These are phyloP conservation scores for Blera fallax DNA, from an alignment of 2,888 invertebrate genomes.

Conservation along the genomic window DNA sequence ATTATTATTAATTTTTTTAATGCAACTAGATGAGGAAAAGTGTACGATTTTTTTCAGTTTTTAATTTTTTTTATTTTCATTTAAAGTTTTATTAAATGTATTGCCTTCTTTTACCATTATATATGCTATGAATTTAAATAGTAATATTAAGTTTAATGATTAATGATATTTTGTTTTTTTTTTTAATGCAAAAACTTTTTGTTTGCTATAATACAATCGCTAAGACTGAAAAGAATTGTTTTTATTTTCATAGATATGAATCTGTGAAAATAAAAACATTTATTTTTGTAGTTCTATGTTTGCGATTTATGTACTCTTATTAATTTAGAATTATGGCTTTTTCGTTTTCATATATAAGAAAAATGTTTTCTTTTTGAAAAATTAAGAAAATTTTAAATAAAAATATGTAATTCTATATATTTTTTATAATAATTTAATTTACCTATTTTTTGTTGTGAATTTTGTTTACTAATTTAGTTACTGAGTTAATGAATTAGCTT, in stretches of 20 bases:
- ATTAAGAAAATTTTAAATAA: slow-evolving; percentile 45
- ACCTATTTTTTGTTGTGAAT: slow-evolving; percentile 39
- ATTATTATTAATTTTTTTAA: slow-evolving; percentile 55
- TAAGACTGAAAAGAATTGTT: slow-evolving; percentile 25
- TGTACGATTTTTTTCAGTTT: slow-evolving; percentile 45
- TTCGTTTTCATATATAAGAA: slow-evolving; percentile 67
- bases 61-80: slow-evolving; percentile 53
- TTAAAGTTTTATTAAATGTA: slow-evolving; percentile 72
- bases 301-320: slow-evolving; percentile 73
- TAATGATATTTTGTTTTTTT: slow-evolving; percentile 62
- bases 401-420: slow-evolving; percentile 48
- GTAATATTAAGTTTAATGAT: slow-evolving; percentile 69
- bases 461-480: slow-evolving; percentile 21
- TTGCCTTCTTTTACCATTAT: slow-evolving; percentile 74
- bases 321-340: slow-evolving; percentile 76
- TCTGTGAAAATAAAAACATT: slow-evolving; percentile 26
- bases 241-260: slow-evolving; percentile 3
- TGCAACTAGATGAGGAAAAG: slow-evolving; percentile 71
- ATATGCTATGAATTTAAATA: slow-evolving; percentile 68
- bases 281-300: slow-evolving; percentile 30
- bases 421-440: slow-evolving; percentile 51
- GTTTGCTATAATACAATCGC: slow-evolving; percentile 62
- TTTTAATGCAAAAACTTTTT: slow-evolving; percentile 48
- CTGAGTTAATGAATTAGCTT: slow-evolving; percentile 20
- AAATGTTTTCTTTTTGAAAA: slow-evolving; percentile 55